A percentile compares a stretch with the other conserved stretches of the same genome.
These are phyloP conservation scores for Nysson spinosus DNA, from an alignment of 2,888 invertebrate species.

Conservation along the genomic window DNA sequence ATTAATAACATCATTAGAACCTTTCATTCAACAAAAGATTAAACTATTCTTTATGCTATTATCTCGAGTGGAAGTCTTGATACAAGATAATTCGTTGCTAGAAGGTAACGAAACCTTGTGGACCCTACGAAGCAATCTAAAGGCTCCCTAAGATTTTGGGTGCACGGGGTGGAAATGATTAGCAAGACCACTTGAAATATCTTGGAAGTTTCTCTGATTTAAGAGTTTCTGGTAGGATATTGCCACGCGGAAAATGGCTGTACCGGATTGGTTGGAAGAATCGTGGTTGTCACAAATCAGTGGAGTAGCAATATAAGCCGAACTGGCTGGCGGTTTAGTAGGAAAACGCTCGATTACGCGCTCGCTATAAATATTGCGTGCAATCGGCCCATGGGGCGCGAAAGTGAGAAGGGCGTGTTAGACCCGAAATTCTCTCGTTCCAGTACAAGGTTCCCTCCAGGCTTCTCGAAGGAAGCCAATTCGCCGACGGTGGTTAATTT, in stretches of 20 bases:
- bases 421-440: conserved; percentile 44
- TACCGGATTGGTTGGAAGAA: conserved; percentile 46
- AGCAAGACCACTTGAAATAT: conserved; percentile 51
- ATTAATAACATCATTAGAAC: conserved; percentile 63
- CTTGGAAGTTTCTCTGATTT: conserved; percentile 55
- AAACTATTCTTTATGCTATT: no score
- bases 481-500: conserved; percentile 61
- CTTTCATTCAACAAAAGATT: no score
- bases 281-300: conserved; percentile 59
- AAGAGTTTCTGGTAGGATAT: conserved; percentile 50
- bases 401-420: conserved; percentile 52
- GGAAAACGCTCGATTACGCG: conserved; percentile 61
- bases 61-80: no score
- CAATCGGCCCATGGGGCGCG: conserved; percentile 54
- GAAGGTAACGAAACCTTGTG: no score
- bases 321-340: conserved; percentile 35
- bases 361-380: conserved; percentile 62
- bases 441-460: conserved; percentile 7
- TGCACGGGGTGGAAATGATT: conserved; percentile 40
- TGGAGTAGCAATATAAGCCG: conserved; percentile 54
- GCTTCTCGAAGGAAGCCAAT: conserved; percentile 50
- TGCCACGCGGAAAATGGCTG: conserved; percentile 13
- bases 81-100: no score
- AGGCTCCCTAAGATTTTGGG: conserved; percentile 1
- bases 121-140: conserved; percentile 11